Evolutionary conservation across 2,113 vertebrate species (phyloP).

Genomic region (Carlito syrichta): DNA sequence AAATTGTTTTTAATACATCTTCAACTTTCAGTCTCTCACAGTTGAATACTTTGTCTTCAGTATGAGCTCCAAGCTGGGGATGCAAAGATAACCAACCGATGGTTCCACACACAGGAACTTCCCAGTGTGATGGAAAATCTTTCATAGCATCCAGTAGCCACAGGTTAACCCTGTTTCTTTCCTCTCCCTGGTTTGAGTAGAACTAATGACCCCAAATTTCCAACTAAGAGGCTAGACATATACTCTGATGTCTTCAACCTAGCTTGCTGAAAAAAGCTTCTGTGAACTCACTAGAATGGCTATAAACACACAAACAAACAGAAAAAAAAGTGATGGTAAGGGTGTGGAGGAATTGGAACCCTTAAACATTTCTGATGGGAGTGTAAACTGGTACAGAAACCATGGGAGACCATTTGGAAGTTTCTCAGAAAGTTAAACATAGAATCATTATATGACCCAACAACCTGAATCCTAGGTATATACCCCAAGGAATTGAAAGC

Average conservation of each 20-base stretch:
- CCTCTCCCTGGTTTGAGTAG: not conserved
- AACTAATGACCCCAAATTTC: not conserved
- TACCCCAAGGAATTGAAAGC: not conserved
- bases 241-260: not conserved
- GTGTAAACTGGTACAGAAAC: not conserved
- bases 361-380: not conserved
- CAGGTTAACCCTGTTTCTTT: not conserved
- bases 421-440: not conserved
- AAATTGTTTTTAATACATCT: not conserved
- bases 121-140: not conserved
- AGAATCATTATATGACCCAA: not conserved
- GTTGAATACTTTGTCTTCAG: not conserved
- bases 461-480: not conserved
- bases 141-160: not conserved
- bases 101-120: not conserved
- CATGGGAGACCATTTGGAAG: not conserved
- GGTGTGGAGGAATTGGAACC: not conserved
- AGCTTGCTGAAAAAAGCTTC: not conserved
- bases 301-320: not conserved
- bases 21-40: not conserved
- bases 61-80: not conserved
- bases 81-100: not conserved
- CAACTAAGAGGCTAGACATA: not conserved
- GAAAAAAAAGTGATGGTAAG: not conserved
- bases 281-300: not conserved